Base-by-base conservation (phyloP, 2,797 vertebrate genomes). In the Melanotaenia pygmaea region DNA sequence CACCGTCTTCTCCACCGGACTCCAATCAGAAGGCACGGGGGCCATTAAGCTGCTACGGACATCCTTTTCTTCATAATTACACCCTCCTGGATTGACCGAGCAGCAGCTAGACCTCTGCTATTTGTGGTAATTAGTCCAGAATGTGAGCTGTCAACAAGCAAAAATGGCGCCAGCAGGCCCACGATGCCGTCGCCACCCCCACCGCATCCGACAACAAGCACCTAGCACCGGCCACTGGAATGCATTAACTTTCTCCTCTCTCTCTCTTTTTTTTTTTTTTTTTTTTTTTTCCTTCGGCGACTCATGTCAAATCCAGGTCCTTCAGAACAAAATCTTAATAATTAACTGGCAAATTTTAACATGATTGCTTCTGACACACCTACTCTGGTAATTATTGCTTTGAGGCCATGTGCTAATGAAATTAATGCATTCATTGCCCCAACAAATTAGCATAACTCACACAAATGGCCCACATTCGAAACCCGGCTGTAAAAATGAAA, bases 321-420 rank as follows among this genome's bases (percentile, higher is more conserved):
- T 95, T 95, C 92, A 89, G 92, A 97, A 98, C 95, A 96, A 98
- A 99, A 98, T 98, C 96, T 98, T 97, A 96, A 96, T 99, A 99
- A 99, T 99, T 97, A 99, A 98, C 96, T 96, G 95, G 96, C 96
- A 97, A 96, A 97, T 96, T 95, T 96, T 96, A 97, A 97, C 96
- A 97, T 98, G 96, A 98, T 99, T 93, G 79, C 94, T 97, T 97
- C 95, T 98, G 98, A 99, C 98, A 98, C 97, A 99, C 98, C 98
- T 99, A 98, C 97, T 97, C 96, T 97, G 96, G 95, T 99, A 98
- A 99, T 99, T 98, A 98, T 95, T 96, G 98, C 98, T 99, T 97
- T 97, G 95, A 98, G 98, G 98, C 96, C 96, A 97, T 97, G 97
- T 97, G 96, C 97, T 99, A 98, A 99, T 98, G 96, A 98, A 98